Evolutionary conservation across 2,888 invertebrate species (phyloP).

Genomic region (Biston stratarius): DNA sequence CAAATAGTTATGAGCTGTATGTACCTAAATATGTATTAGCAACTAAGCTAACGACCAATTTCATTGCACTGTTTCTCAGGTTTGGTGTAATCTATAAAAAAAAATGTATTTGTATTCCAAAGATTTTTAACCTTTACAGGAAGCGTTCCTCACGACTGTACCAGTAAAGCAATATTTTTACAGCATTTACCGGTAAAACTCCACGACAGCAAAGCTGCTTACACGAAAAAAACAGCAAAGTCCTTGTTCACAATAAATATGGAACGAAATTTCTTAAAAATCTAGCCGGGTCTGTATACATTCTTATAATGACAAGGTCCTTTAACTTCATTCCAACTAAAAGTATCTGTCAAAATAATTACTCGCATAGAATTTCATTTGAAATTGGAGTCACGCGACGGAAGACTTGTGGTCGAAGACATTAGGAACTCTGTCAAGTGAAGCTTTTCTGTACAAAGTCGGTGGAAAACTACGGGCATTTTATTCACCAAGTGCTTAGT

Average conservation of each 20-base stretch:
- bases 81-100: too few species aligned
- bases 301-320: conserved; percentile 8
- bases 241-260: conserved; percentile 12
- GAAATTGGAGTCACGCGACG: conserved; percentile 21
- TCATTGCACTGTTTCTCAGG: neutral
- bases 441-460: conserved; percentile 12
- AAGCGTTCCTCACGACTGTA: conserved; percentile 13
- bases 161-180: conserved; percentile 21
- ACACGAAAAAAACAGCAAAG: conserved; percentile 3
- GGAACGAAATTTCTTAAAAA: neutral
- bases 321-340: neutral
- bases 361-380: conserved; percentile 14
- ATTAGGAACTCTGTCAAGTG: conserved; percentile 20
- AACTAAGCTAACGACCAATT: neutral
- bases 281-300: too few species aligned
- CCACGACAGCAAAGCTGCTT: neutral
- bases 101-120: neutral
- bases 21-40: too few species aligned
- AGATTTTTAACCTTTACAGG: neutral
- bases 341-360: conserved; percentile 37
- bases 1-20: too few species aligned
- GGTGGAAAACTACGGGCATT: neutral
- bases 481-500: neutral
- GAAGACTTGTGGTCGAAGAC: conserved; percentile 16
- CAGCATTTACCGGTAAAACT: conserved; percentile 30